These are phyloP conservation scores for Ophion obscuratus DNA, from an alignment of 2,888 invertebrate species.

Conservation along the genomic window DNA sequence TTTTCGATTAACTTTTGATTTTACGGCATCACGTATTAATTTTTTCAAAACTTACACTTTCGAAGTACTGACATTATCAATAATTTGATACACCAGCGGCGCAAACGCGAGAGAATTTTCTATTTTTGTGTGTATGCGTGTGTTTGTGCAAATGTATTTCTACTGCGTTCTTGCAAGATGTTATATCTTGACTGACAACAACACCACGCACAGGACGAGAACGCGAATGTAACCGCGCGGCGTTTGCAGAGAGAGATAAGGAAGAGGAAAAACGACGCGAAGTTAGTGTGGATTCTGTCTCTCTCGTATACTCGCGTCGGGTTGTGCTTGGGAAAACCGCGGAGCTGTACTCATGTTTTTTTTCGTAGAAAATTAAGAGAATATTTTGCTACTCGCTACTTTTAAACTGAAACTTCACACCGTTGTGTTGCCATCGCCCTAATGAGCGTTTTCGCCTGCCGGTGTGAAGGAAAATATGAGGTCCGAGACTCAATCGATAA, in stretches of 20 bases:
- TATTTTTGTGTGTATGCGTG: conserved; percentile 30
- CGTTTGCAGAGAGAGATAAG: not conserved
- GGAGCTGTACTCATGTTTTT: not conserved
- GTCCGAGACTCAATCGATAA: not conserved
- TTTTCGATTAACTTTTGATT: conserved; percentile 19
- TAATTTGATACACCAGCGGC: conserved; percentile 74
- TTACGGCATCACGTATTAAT: conserved; percentile 61
- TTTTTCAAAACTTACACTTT: conserved; percentile 65
- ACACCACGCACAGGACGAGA: conserved; percentile 4
- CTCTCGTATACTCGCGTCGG: not conserved
- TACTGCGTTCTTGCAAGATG: conserved; percentile 38
- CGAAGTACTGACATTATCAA: conserved; percentile 79
- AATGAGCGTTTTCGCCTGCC: not conserved
- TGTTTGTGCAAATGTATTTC: not conserved
- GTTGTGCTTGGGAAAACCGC: not conserved
- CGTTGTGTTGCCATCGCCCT: not conserved
- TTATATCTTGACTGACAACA: conserved; percentile 33
- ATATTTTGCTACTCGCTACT: not conserved
- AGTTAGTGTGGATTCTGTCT: not conserved
- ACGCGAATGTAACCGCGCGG: conserved; percentile 26
- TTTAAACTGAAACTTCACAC: not conserved
- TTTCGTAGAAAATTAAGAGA: not conserved
- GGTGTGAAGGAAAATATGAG: not conserved
- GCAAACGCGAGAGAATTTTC: conserved; percentile 73
- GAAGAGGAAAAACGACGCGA: not conserved